Conservation (phyloP, 2,888 invertebrate genomes). For the Odontomyia ornata region DNA sequence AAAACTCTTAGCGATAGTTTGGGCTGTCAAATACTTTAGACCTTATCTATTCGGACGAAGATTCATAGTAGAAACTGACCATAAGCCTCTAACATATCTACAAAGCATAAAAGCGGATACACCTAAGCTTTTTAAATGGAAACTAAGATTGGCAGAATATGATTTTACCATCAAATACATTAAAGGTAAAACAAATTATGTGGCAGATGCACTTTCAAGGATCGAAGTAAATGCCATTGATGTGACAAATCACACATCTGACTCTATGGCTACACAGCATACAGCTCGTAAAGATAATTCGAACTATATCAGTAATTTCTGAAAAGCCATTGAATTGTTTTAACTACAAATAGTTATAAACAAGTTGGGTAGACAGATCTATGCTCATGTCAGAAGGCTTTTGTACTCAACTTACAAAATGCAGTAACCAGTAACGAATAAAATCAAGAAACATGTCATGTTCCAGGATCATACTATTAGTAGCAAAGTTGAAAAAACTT, state of each 20-base stretch:
- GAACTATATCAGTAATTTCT: not conserved
- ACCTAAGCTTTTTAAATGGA: slow-evolving; percentile 53
- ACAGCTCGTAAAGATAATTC: not conserved
- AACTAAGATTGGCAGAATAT: slow-evolving; percentile 54
- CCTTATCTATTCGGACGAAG: slow-evolving; percentile 43
- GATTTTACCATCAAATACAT: slow-evolving; percentile 53
- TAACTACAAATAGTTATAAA: not conserved
- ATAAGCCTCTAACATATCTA: slow-evolving; percentile 53
- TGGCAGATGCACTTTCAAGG: slow-evolving; percentile 55
- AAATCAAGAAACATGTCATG: too few species aligned
- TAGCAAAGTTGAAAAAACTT: too few species aligned
- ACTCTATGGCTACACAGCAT: not conserved
- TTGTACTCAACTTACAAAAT: too few species aligned
- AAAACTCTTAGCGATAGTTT: slow-evolving; percentile 52
- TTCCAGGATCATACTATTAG: too few species aligned
- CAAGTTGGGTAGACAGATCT: not conserved
- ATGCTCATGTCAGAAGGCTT: too few species aligned
- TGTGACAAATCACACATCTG: not conserved
- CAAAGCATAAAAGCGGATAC: slow-evolving; percentile 51
- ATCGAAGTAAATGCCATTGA: slow-evolving; percentile 21
- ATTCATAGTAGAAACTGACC: slow-evolving; percentile 56
- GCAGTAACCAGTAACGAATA: too few species aligned
- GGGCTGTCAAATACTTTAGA: not conserved
- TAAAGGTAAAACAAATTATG: slow-evolving; percentile 52
- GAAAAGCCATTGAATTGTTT: not conserved